Conservation (phyloP, 1,140 invertebrate species). For the Caenorhabditis latens region DNA sequence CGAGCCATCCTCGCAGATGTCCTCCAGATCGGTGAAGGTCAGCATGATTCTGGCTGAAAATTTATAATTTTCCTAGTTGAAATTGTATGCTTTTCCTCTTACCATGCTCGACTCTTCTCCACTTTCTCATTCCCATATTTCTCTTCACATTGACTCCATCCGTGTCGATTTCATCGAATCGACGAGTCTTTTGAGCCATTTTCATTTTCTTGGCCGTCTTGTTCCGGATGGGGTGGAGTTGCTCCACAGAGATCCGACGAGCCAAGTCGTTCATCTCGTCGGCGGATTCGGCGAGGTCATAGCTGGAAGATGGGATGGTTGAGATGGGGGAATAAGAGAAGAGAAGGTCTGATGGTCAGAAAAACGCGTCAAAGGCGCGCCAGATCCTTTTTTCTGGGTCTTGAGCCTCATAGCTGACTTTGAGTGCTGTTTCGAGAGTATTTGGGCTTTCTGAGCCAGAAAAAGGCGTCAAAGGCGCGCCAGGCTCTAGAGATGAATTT, state of each 20-base stretch:
- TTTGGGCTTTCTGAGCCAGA: too few species aligned
- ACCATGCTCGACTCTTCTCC: slow-evolving; percentile 76
- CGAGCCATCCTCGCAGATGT: slow-evolving; percentile 74
- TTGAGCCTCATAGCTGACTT: too few species aligned
- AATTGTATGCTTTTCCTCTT: slow-evolving; percentile 13
- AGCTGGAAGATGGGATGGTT: slow-evolving; percentile 49
- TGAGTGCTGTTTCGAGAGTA: too few species aligned
- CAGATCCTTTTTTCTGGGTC: too few species aligned
- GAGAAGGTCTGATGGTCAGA: too few species aligned
- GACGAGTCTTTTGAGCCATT: not conserved
- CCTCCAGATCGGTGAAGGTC: slow-evolving; percentile 70
- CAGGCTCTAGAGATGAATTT: too few species aligned
- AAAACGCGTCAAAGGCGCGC: too few species aligned
- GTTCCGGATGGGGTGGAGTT: slow-evolving; percentile 4
- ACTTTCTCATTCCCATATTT: slow-evolving; percentile 75
- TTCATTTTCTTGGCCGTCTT: slow-evolving; percentile 44
- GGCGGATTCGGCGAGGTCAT: slow-evolving; percentile 54
- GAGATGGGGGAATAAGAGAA: too few species aligned
- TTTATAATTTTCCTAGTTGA: not conserved
- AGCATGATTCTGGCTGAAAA: slow-evolving; percentile 66
- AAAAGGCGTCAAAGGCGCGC: not conserved
- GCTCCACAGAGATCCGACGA: slow-evolving; percentile 22
- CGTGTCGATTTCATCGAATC: slow-evolving; percentile 49
- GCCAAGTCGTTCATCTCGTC: slow-evolving; percentile 50
- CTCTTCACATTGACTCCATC: slow-evolving; percentile 69